Base-by-base conservation (phyloP, 2,888 invertebrate genomes). In the Harpagoxenus sublaevis region DNA sequence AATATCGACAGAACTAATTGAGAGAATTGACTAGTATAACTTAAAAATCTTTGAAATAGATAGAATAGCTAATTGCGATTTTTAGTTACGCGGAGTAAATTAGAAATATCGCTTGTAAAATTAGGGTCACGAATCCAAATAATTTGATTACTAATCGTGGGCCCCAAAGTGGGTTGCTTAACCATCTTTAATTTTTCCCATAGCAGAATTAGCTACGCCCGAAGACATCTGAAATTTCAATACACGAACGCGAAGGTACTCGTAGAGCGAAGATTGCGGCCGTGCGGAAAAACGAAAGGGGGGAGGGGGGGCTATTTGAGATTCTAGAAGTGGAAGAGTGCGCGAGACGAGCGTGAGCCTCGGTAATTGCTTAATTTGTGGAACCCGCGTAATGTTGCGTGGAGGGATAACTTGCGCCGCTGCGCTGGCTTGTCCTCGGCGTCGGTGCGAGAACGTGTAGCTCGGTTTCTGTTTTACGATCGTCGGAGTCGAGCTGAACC, bases 291-390 rank as follows among this genome's bases (percentile, higher is more conserved):
- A 75, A 82, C 53, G 15, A 12, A 51, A 3, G 35, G 28, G 3
- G 23, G 23, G 55, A 51, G 66, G 57, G 23, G 51, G 63, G 70
- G 62, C 57, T 65, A 65, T 74, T 84, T 53, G 74, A 55, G 42
- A 82, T 82, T 51, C 74, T 53, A 71, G 60, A 63, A 85, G 83
- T 83, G 79, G 66, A 57, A 84, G 51, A 63, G 68, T 60, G 73
- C 68, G 74, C 66, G 71, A 73, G 66, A 53, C 77, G 85, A 73
- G 88, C 86, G 92, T 92, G 91, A 90, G 89, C 87, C 89, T 89
- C 83, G 89, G 93, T 94, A 94, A 94, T 94, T 94, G 94, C 94
- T 94, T 94, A 94, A 94, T 94, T 94, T 94, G 94, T 92, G 92
- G 92, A 93, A 93, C 92, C 92, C 83, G 71, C 88, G 90, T 89